Evolutionary conservation across 2,888 invertebrate genomes (phyloP).

Genomic region (Nymphalis urticae): DNA sequence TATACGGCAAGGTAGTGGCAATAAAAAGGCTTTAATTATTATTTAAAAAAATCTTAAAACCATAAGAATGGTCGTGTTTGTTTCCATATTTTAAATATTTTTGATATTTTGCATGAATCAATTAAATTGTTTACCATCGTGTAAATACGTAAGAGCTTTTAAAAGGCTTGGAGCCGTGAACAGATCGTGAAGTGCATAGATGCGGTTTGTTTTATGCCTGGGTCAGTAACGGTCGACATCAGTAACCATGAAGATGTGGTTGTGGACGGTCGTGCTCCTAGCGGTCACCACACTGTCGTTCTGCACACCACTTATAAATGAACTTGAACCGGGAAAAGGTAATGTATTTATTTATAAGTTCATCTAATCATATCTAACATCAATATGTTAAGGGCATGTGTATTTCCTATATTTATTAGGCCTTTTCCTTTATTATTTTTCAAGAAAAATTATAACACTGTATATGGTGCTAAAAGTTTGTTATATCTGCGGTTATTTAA

Average conservation of each 20-base stretch:
- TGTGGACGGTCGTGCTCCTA: constrained; percentile 59
- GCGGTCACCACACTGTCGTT: constrained; percentile 51
- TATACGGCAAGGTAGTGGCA: too few species aligned
- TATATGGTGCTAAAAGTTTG: too few species aligned
- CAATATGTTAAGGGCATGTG: neutral
- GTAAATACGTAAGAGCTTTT: constrained; percentile 18
- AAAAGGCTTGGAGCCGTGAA: constrained; percentile 8
- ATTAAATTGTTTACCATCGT: neutral
- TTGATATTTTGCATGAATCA: constrained; percentile 2
- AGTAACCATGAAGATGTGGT: constrained; percentile 71
- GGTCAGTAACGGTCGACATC: constrained; percentile 38
- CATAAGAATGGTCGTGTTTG: too few species aligned
- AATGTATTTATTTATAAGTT: constrained; percentile 34
- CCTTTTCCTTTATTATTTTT: neutral
- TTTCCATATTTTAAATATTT: neutral
- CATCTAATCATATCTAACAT: constrained; percentile 8
- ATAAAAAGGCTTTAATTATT: too few species aligned
- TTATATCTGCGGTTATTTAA: too few species aligned
- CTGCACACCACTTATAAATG: constrained; percentile 64
- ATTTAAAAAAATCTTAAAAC: too few species aligned
- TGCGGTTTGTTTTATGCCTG: constrained; percentile 27
- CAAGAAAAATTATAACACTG: too few species aligned
- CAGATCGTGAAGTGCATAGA: constrained; percentile 27
- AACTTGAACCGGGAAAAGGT: constrained; percentile 69
- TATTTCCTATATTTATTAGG: neutral